phyloP scores from a whole-genome alignment of 1,140 invertebrate species.

The Penaeus indicus region DNA sequence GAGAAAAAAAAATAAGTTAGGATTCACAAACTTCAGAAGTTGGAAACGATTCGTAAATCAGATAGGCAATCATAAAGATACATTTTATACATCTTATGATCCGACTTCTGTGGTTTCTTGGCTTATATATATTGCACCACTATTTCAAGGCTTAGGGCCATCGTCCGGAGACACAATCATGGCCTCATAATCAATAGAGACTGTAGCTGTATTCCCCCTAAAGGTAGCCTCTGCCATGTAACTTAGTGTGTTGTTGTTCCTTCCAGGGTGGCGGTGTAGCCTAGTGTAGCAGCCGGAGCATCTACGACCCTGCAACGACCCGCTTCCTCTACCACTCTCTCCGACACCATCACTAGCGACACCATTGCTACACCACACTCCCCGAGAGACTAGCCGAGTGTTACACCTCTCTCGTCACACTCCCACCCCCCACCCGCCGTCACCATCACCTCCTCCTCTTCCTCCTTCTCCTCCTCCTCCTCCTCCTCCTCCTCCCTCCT shows the following conservation, averaged over 20 bases:
- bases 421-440: not conserved
- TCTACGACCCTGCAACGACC: slow-evolving; percentile 3
- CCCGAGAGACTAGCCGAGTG: too few relatives aligned
- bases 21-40: too few relatives aligned
- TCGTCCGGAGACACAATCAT: too few relatives aligned
- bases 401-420: not conserved
- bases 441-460: not conserved
- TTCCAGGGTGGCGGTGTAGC: slow-evolving; percentile 48
- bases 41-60: too few relatives aligned
- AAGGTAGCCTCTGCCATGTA: not conserved
- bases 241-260: slow-evolving; percentile 28
- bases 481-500: not conserved
- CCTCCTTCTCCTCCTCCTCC: not conserved
- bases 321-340: not conserved
- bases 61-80: too few relatives aligned
- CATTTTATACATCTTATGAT: too few relatives aligned
- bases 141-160: too few relatives aligned
- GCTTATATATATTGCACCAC: too few relatives aligned
- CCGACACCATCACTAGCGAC: slow-evolving; percentile 38
- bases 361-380: too few relatives aligned
- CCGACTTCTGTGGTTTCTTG: too few relatives aligned
- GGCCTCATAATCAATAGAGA: not conserved
- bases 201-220: not conserved
- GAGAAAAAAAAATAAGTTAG: too few relatives aligned
- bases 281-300: slow-evolving; percentile 44